These are phyloP conservation scores for Pharmacophagus antenor DNA, from an alignment of 2,888 invertebrate species.

Conservation along the genomic window DNA sequence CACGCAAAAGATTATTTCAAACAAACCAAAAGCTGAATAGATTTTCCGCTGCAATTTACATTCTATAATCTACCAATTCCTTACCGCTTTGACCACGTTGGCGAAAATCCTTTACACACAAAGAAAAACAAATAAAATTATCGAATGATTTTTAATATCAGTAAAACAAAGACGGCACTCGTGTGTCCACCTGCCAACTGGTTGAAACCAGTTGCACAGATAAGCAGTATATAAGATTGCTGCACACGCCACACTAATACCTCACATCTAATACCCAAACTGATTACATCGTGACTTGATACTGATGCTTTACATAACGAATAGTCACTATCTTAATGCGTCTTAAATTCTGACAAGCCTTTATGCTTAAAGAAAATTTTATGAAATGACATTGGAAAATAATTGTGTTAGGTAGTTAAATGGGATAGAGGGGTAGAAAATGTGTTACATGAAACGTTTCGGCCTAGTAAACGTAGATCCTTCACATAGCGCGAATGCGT, in stretches of 20 bases:
- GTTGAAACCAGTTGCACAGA: conserved; percentile 24
- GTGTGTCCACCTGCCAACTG: conserved; percentile 14
- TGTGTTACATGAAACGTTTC: not conserved
- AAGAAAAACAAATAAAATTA: conserved; percentile 18
- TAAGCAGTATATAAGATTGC: conserved; percentile 23
- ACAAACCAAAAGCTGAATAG: too few species aligned
- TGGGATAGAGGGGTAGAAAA: not conserved
- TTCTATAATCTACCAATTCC: not conserved
- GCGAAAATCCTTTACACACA: conserved; percentile 1
- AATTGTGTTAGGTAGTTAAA: not conserved
- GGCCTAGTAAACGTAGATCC: too few species aligned
- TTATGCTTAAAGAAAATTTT: not conserved
- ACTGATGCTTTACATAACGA: conserved; percentile 16
- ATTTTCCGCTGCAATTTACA: not conserved
- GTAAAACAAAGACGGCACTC: not conserved
- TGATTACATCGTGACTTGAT: conserved; percentile 4
- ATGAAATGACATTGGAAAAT: not conserved
- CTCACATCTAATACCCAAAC: conserved; percentile 3
- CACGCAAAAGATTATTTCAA: too few species aligned
- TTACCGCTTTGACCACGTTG: not conserved
- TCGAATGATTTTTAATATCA: conserved; percentile 3
- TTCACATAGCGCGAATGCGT: too few species aligned
- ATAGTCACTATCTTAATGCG: conserved; percentile 28
- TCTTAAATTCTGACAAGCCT: not conserved
- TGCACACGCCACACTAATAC: conserved; percentile 7